phyloP scores from a whole-genome alignment of 2,888 invertebrate species.

The Xestia c-nigrum region DNA sequence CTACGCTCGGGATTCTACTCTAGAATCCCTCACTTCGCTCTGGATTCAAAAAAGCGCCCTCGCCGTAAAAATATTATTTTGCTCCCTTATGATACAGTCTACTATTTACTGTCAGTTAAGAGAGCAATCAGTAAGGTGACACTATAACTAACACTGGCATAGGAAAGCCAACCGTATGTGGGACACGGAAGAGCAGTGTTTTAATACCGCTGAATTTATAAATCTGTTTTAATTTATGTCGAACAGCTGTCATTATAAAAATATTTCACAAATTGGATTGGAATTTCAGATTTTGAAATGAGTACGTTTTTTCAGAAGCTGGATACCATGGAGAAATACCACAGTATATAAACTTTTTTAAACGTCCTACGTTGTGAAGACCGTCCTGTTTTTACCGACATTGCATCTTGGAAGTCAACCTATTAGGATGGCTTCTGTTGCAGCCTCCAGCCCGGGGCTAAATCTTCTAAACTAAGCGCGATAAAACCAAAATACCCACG shows the following conservation, averaged over 20 bases:
- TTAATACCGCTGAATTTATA: slow-evolving; percentile 18
- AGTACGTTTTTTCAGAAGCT: neutral
- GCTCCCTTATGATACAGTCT: no score
- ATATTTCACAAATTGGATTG: slow-evolving; percentile 1
- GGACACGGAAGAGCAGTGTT: slow-evolving; percentile 41
- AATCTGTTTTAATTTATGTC: slow-evolving; percentile 24
- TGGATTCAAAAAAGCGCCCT: no score
- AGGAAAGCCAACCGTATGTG: slow-evolving; percentile 25
- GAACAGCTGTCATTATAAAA: slow-evolving; percentile 27
- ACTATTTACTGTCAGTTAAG: slow-evolving; percentile 63
- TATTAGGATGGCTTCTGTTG: no score
- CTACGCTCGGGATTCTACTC: no score
- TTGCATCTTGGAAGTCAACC: no score
- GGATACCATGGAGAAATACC: neutral
- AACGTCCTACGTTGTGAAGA: neutral
- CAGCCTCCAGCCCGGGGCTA: no score
- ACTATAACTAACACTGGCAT: slow-evolving; percentile 35
- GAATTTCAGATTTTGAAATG: slow-evolving; percentile 7
- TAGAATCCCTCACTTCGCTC: no score
- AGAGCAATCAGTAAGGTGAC: slow-evolving; percentile 40
- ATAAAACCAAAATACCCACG: no score
- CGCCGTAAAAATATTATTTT: no score
- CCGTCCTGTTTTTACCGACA: no score
- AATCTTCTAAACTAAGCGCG: no score
- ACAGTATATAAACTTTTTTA: neutral